Base-by-base conservation (phyloP, 2,113 vertebrate species). In the Cheirogaleus medius region DNA sequence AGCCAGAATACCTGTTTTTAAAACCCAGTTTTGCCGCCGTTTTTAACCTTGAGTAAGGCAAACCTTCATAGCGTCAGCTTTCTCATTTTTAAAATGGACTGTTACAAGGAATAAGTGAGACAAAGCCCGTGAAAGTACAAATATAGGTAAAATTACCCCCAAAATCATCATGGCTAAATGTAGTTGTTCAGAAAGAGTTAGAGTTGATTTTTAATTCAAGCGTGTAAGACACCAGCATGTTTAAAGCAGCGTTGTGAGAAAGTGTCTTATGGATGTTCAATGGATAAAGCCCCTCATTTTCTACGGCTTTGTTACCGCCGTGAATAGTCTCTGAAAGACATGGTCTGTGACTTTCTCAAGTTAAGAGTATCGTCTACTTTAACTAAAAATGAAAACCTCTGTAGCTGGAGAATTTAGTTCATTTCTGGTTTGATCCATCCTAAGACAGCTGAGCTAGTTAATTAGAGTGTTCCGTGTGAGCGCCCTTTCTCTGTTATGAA, bases 71-170 rank as follows among this genome's bases (percentile, higher is more conserved):
- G 27, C 27, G 34, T 76, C n/a, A 54, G 21, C 73, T 82, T 74
- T 96, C 71, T 95, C 89, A n/a, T 64, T 95, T 97, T 87, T 84
- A 76, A 93, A 83, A 90, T 49, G 32, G 27, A n/a, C 21, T 39
- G 1, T 66, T 76, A 20, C 2, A 74, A 37, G 21, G 21, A 63
- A 37, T 21, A 56, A 37, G n/a, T 34, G 32, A 90, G 37, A 49
- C 3, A 42, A 37, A 94, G 12, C 11, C 13, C 6, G 3, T 18
- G 0, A 54, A 95, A 94, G 20, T n/a, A 3, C 14, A 54, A 80
- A 90, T n/a, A 23, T 8, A 32, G 2, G 11, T n/a, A 84, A 78
- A 94, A 77, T 83, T n/a, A 52, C 9, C 20, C 25, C 15, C 18
- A 27, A 29, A 73, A 63, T 54, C 47, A 63, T 63, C 42, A 32